These are phyloP conservation scores for Lithophane socia DNA, from an alignment of 2,888 invertebrate species.

Conservation along the genomic window DNA sequence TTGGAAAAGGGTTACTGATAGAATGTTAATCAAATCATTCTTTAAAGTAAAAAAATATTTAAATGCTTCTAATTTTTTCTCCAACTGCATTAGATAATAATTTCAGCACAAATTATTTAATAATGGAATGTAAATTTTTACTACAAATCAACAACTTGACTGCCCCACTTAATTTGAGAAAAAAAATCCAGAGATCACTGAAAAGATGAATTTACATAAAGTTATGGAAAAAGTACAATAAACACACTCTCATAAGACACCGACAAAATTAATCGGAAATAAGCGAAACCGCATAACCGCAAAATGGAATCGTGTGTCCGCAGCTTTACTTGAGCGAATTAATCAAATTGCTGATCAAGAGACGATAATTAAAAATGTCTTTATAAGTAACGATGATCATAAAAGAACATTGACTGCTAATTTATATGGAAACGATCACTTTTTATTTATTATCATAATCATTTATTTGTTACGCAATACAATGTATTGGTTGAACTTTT, in stretches of 20 bases:
- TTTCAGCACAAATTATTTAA: background rate
- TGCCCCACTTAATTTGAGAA: background rate
- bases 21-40: background rate
- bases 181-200: background rate
- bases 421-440: slow-evolving; percentile 25
- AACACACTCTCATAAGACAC: background rate
- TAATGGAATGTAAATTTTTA: background rate
- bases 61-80: background rate
- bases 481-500: background rate
- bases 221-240: slow-evolving; percentile 4
- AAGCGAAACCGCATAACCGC: slow-evolving; percentile 8
- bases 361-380: slow-evolving; percentile 46
- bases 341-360: slow-evolving; percentile 33
- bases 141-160: background rate
- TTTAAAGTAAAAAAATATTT: background rate
- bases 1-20: background rate
- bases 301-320: background rate
- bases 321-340: slow-evolving; percentile 32
- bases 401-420: slow-evolving; percentile 38
- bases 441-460: slow-evolving; percentile 19
- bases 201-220: background rate
- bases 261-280: slow-evolving; percentile 19
- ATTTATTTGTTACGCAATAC: background rate
- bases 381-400: slow-evolving; percentile 24
- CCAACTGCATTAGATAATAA: background rate